Conservation (phyloP, 2,888 invertebrate species). For the Heliconius cydno region DNA sequence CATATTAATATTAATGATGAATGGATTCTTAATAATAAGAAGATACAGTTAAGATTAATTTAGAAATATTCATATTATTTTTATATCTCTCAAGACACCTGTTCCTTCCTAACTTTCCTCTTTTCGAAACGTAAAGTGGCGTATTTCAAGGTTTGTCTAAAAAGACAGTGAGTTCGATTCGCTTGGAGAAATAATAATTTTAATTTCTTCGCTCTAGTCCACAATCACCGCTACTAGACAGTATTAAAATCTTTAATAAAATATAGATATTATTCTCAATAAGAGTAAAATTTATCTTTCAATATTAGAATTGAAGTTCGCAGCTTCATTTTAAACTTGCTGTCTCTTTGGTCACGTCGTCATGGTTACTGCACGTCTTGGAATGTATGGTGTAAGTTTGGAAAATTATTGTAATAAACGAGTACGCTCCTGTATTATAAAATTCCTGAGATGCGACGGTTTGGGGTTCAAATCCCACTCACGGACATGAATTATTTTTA, state of each 20-base stretch:
- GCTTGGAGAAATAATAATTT: too few relatives aligned
- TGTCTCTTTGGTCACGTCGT: constrained; percentile 44
- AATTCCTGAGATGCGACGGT: background rate
- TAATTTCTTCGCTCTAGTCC: background rate
- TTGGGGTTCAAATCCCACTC: too few relatives aligned
- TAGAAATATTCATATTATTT: too few relatives aligned
- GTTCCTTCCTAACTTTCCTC: background rate
- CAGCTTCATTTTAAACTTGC: constrained; percentile 50
- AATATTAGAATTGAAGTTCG: constrained; percentile 35
- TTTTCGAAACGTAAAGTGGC: background rate
- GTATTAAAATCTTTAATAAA: background rate
- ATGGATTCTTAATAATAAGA: too few relatives aligned
- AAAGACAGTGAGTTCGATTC: too few relatives aligned
- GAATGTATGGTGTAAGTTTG: constrained; percentile 24
- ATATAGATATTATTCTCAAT: background rate
- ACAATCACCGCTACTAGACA: background rate
- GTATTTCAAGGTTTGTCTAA: background rate
- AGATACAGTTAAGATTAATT: too few relatives aligned
- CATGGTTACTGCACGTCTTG: constrained; percentile 52
- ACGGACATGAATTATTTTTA: too few relatives aligned
- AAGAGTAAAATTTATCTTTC: constrained; percentile 21
- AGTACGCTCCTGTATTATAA: background rate
- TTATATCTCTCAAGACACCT: too few relatives aligned
- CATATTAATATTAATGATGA: too few relatives aligned
- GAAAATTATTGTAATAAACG: background rate